Percentiles rank a stretch among this genome's conserved stretches.
Conservation (phyloP, 2,888 invertebrate genomes). For the Creontiades dilutus region DNA sequence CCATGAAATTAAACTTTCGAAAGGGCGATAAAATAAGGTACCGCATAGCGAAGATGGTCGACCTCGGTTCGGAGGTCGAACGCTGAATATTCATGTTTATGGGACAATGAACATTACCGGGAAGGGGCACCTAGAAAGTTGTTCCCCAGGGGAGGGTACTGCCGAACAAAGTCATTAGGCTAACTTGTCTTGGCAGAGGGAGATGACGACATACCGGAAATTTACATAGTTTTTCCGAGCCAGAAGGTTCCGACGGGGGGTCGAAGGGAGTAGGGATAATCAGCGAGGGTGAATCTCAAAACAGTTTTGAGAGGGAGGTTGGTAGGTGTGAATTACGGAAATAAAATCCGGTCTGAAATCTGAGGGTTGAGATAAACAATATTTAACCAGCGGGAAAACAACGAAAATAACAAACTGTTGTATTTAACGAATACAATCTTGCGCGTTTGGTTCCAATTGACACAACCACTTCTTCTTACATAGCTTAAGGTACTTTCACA, state of each 20-base stretch:
- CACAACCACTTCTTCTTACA: no score
- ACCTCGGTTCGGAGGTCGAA: neutral
- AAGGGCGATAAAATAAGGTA: slow-evolving; percentile 1
- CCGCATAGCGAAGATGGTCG: slow-evolving; percentile 14
- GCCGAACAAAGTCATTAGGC: slow-evolving; percentile 42
- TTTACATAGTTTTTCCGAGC: slow-evolving; percentile 38
- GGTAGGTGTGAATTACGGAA: slow-evolving; percentile 15
- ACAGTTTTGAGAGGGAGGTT: slow-evolving; percentile 14
- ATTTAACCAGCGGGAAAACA: no score
- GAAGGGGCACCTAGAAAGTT: slow-evolving; percentile 37
- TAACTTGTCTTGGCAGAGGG: slow-evolving; percentile 32
- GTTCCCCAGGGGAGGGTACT: neutral
- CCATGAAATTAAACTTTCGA: neutral
- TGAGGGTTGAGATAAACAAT: neutral
- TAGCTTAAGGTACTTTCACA: no score
- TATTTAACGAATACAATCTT: no score
- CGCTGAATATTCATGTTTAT: slow-evolving; percentile 36
- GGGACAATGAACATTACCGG: slow-evolving; percentile 39
- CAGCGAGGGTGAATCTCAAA: slow-evolving; percentile 35
- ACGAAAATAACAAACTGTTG: no score
- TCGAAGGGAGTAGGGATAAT: neutral
- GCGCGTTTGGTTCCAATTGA: no score
- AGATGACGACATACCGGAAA: slow-evolving; percentile 27
- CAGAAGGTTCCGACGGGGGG: neutral
- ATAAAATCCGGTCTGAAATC: neutral